phyloP scores from a whole-genome alignment of 2,888 invertebrate species.

The Penaeus monodon region DNA sequence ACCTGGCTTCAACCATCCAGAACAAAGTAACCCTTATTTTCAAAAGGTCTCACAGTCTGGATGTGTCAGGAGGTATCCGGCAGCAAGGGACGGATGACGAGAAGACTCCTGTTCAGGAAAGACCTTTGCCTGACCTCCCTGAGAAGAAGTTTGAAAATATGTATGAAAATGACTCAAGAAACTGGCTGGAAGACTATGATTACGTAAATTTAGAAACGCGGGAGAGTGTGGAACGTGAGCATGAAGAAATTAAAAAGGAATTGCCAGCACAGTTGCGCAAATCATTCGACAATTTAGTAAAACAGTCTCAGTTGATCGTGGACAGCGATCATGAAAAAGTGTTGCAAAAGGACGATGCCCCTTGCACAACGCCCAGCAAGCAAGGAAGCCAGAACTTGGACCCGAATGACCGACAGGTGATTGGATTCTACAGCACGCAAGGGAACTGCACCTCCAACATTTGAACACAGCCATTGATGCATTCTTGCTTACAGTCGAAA shows the following conservation, averaged over 20 bases:
- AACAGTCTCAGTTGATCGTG: conserved; percentile 75
- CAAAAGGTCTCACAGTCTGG: conserved; percentile 80
- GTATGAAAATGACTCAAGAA: conserved; percentile 69
- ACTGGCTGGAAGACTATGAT: conserved; percentile 88
- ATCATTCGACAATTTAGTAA: conserved; percentile 81
- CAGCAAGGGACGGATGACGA: conserved; percentile 68
- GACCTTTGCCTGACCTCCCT: conserved; percentile 56
- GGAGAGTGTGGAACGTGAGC: conserved; percentile 79
- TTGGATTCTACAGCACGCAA: conserved; percentile 89
- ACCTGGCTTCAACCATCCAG: conserved; percentile 89
- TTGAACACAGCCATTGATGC: conserved; percentile 91
- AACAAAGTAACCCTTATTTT: conserved; percentile 68
- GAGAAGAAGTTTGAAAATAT: conserved; percentile 67
- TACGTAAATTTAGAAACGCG: conserved; percentile 87
- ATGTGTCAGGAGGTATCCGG: conserved; percentile 79
- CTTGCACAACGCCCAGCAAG: conserved; percentile 38
- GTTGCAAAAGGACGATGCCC: conserved; percentile 28
- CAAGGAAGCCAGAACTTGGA: conserved; percentile 68
- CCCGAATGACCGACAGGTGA: conserved; percentile 84
- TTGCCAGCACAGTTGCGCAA: conserved; percentile 80
- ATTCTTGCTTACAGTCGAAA: conserved; percentile 90
- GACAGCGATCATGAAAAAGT: conserved; percentile 64
- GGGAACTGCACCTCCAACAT: conserved; percentile 85
- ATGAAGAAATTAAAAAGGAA: conserved; percentile 81
- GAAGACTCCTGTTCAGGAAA: conserved; percentile 60